Conservation (phyloP, 1,140 invertebrate species). For the Paralvinella palmiformis region DNA sequence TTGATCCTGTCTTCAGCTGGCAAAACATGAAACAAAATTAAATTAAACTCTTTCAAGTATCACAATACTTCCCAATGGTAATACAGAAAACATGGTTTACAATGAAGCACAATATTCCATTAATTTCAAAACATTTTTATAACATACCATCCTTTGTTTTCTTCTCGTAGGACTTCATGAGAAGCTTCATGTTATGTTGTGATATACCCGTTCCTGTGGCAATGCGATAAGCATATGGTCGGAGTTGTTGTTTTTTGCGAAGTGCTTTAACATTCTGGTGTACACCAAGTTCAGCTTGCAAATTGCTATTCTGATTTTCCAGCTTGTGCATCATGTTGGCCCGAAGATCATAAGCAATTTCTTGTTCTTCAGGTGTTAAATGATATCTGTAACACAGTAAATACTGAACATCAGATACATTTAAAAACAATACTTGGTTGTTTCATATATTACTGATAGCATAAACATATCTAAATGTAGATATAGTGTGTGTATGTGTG, state of each 20-base stretch:
- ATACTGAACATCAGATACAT: too few relatives aligned
- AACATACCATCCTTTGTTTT: constrained; percentile 6
- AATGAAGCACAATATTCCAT: too few relatives aligned
- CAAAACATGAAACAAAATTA: too few relatives aligned
- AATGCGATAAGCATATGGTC: background rate
- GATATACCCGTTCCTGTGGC: background rate
- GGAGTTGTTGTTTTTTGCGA: background rate
- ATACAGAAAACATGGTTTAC: too few relatives aligned
- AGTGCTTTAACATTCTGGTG: background rate
- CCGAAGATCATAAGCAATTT: background rate
- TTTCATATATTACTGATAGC: too few relatives aligned
- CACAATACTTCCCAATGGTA: too few relatives aligned
- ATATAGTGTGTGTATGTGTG: too few relatives aligned
- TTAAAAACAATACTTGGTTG: too few relatives aligned
- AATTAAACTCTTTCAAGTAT: too few relatives aligned
- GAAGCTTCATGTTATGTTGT: background rate
- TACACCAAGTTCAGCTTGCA: constrained; percentile 1
- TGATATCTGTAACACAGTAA: constrained; percentile 4
- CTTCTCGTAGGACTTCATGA: constrained; percentile 8
- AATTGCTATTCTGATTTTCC: background rate
- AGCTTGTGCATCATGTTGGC: background rate
- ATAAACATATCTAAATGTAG: too few relatives aligned
- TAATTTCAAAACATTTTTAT: too few relatives aligned
- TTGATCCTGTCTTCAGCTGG: background rate
- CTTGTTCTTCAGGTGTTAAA: constrained; percentile 5